Percentiles rank a stretch among this genome's conserved stretches.
These are phyloP conservation scores for Drosophila parabipectinata DNA, from an alignment of 1,140 invertebrate genomes.

Conservation along the genomic window DNA sequence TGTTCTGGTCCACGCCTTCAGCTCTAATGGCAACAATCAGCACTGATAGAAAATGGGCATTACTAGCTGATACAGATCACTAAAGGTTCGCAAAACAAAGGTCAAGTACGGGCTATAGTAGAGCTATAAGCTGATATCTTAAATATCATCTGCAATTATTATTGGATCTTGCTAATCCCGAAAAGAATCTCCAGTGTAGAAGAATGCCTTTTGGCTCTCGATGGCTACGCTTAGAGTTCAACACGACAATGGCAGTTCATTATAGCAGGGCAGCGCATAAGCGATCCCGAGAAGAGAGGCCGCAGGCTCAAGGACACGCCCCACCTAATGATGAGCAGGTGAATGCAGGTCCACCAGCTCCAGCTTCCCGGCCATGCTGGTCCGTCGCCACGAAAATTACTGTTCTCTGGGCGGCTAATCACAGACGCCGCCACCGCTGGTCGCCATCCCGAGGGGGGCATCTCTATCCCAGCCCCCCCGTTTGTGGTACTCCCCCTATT, in stretches of 20 bases:
- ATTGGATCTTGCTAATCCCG: not conserved
- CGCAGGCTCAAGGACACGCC: constrained; percentile 70
- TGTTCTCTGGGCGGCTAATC: constrained; percentile 59
- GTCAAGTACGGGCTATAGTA: not conserved
- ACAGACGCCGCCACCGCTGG: constrained; percentile 65
- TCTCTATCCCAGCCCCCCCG: not conserved
- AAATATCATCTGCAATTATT: not conserved
- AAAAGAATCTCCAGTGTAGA: constrained; percentile 17
- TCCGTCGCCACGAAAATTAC: constrained; percentile 59
- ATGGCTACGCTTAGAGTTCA: constrained; percentile 33
- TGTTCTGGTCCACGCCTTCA: constrained; percentile 41
- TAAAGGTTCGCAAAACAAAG: not conserved
- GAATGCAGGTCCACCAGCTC: constrained; percentile 44
- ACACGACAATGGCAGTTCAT: constrained; percentile 57
- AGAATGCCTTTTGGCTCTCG: constrained; percentile 7
- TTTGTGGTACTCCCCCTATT: constrained; percentile 6
- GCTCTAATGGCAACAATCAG: constrained; percentile 46
- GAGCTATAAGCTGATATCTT: not conserved
- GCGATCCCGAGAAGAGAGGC: constrained; percentile 43
- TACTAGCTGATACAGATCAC: not conserved
- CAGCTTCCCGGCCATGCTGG: constrained; percentile 8
- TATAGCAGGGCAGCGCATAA: constrained; percentile 44
- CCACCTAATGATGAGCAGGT: constrained; percentile 70
- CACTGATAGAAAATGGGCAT: constrained; percentile 32
- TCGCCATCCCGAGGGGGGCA: constrained; percentile 25